Percentiles rank a stretch among this genome's conserved stretches.
These are phyloP conservation scores for Ametastegia equiseti DNA, from an alignment of 2,888 invertebrate genomes.

Conservation along the genomic window DNA sequence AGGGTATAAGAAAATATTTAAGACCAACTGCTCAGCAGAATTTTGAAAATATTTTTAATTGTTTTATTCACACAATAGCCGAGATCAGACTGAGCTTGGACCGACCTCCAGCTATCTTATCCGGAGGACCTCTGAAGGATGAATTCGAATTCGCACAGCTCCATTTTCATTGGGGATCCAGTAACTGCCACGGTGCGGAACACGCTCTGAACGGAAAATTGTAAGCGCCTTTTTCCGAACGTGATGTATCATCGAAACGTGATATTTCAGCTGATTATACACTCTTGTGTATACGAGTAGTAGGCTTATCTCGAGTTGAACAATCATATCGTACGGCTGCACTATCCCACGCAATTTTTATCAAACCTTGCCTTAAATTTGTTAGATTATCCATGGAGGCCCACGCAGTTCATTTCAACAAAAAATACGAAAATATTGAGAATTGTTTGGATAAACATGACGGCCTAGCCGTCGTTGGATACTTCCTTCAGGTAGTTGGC, in stretches of 20 bases:
- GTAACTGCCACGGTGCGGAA: conserved; percentile 66
- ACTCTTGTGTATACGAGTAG: too few species aligned
- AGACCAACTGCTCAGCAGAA: not conserved
- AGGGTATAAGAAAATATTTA: too few species aligned
- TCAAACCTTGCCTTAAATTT: not conserved
- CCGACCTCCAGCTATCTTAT: conserved; percentile 65
- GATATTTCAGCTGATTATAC: too few species aligned
- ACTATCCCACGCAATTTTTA: not conserved
- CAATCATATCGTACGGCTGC: too few species aligned
- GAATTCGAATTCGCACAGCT: conserved; percentile 62
- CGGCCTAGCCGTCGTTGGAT: conserved; percentile 64
- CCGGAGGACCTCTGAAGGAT: conserved; percentile 64
- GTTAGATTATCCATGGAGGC: conserved; percentile 69
- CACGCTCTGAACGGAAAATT: conserved; percentile 67
- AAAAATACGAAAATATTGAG: conserved; percentile 63
- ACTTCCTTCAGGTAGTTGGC: conserved; percentile 53
- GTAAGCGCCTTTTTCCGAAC: conserved; percentile 52
- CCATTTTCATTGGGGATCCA: conserved; percentile 68
- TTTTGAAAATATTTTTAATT: not conserved
- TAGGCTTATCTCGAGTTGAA: too few species aligned
- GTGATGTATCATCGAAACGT: not conserved
- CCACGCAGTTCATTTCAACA: conserved; percentile 67
- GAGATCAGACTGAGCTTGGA: conserved; percentile 60
- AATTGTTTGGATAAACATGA: conserved; percentile 65
- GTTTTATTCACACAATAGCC: conserved; percentile 54